Evolutionary conservation across 2,113 vertebrate genomes (phyloP).

Genomic region (Falcunculus frontatus): DNA sequence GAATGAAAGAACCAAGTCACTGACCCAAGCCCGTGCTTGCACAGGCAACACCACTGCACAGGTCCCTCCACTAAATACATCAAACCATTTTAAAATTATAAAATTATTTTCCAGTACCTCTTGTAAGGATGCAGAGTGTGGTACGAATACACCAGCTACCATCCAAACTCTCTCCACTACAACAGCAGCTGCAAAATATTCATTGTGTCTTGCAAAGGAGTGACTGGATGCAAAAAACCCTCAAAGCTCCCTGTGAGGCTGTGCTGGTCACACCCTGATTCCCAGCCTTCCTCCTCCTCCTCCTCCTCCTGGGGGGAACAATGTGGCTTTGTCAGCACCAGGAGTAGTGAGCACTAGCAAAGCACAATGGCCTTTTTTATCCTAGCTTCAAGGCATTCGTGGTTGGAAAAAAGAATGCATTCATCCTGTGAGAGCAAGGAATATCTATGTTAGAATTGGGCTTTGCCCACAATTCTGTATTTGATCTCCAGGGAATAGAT

Average conservation of each 20-base stretch:
- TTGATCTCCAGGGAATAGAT: background rate
- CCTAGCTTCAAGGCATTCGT: slow-evolving; percentile 10
- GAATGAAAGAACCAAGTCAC: background rate
- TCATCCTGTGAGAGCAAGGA: background rate
- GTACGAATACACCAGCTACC: background rate
- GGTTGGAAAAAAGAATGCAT: slow-evolving; percentile 21
- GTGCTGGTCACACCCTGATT: background rate
- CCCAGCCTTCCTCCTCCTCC: background rate
- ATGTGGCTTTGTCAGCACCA: slow-evolving; percentile 11
- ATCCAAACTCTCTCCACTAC: background rate
- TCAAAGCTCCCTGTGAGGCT: background rate
- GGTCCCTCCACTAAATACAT: background rate
- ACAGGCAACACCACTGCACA: background rate
- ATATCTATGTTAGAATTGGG: background rate
- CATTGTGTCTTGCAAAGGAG: background rate
- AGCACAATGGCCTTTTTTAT: slow-evolving; percentile 26
- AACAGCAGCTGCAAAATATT: background rate
- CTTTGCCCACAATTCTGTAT: background rate
- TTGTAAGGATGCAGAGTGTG: background rate
- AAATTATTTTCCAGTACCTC: background rate
- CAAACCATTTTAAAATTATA: background rate
- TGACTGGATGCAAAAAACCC: background rate
- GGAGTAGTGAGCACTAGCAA: background rate
- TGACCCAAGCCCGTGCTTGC: background rate
- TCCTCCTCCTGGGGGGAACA: background rate